These are phyloP conservation scores for Eupithecia dodoneata DNA, from an alignment of 2,888 invertebrate species.

Conservation along the genomic window DNA sequence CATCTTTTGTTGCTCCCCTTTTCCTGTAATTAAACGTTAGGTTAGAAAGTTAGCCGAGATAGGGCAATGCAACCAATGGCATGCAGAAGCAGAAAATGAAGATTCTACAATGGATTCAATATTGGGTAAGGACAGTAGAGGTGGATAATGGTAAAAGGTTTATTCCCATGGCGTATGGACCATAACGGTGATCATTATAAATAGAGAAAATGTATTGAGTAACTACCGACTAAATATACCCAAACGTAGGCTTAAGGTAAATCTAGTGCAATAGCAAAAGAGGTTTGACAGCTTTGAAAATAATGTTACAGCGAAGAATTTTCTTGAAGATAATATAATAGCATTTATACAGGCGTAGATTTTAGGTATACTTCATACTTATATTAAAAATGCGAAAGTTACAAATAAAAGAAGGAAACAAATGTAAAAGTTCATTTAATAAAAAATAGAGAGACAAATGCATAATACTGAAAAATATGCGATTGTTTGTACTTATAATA, in stretches of 20 bases:
- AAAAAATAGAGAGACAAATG: constrained; percentile 61
- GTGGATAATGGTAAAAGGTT: neutral
- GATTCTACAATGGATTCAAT: neutral
- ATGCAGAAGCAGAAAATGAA: neutral
- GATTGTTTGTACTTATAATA: constrained; percentile 60
- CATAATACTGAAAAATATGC: constrained; percentile 55
- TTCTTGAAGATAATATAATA: neutral
- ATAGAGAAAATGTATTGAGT: neutral
- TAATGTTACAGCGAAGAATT: neutral
- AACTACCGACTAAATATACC: neutral
- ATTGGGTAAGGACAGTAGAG: neutral
- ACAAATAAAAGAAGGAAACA: neutral
- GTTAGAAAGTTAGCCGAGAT: neutral
- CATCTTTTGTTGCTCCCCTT: constrained; percentile 33
- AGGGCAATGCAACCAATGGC: neutral
- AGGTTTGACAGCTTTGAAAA: neutral
- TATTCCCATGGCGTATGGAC: neutral
- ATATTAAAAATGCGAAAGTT: neutral
- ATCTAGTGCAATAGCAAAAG: neutral
- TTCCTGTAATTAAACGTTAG: constrained; percentile 22
- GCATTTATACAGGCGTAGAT: neutral
- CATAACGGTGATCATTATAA: neutral
- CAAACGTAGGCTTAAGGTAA: neutral
- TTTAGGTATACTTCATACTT: neutral
- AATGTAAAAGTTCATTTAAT: constrained; percentile 26